phyloP scores from a whole-genome alignment of 1,140 invertebrate species.

The Trigoniulus corallinus region DNA sequence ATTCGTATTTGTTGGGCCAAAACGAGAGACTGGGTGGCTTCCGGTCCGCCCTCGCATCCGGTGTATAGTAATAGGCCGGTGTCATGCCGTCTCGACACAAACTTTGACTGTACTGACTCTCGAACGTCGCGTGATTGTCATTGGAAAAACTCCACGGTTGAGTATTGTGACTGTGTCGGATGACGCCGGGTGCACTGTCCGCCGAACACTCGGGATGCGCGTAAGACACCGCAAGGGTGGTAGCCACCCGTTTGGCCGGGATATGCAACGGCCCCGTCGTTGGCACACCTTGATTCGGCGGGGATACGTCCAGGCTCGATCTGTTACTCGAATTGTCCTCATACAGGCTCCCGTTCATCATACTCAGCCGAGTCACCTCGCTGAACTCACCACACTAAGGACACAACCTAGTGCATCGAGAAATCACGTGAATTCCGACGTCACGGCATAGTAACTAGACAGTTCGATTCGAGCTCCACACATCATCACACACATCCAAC shows the following conservation, averaged over 20 bases:
- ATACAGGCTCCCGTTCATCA: conserved; percentile 61
- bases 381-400: conserved; percentile 10
- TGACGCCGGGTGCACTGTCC: conserved; percentile 38
- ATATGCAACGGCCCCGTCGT: conserved; percentile 53
- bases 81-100: conserved; percentile 42
- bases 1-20: conserved; percentile 33
- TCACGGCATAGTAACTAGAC: conserved; percentile 6
- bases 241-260: conserved; percentile 51
- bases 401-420: conserved; percentile 10
- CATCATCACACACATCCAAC: too few relatives aligned
- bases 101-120: conserved; percentile 28
- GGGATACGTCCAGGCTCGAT: conserved; percentile 24
- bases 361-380: conserved; percentile 60
- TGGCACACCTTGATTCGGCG: conserved; percentile 15
- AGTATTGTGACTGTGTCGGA: conserved; percentile 43
- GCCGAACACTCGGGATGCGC: conserved; percentile 25
- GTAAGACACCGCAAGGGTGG: conserved; percentile 26
- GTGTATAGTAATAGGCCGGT: conserved; percentile 58
- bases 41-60: conserved; percentile 27
- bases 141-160: conserved; percentile 44
- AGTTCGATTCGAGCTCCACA: too few relatives aligned
- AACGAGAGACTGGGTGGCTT: conserved; percentile 36
- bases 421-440: conserved; percentile 9
- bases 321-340: conserved; percentile 48
- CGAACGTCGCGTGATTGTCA: conserved; percentile 30